Evolutionary conservation across 2,888 invertebrate genomes (phyloP).

Genomic region (Himalopsyche japonica): DNA sequence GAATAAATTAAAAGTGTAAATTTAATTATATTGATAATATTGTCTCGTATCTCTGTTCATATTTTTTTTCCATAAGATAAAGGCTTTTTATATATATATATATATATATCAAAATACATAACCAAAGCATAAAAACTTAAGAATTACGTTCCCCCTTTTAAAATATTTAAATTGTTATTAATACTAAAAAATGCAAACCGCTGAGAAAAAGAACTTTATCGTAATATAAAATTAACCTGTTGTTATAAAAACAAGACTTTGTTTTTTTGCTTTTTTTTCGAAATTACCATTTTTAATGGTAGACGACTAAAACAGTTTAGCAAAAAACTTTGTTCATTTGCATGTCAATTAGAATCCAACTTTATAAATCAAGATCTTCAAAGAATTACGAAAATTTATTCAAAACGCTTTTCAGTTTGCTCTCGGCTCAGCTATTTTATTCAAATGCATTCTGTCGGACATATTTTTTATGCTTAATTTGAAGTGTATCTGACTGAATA

Average conservation of each 20-base stretch:
- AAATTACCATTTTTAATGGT: not conserved
- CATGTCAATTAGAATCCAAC: constrained; percentile 1
- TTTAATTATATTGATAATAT: too few species aligned
- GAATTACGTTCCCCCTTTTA: too few species aligned
- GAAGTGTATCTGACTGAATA: not conserved
- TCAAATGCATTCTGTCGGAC: not conserved
- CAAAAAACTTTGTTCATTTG: not conserved
- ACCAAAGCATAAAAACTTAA: too few species aligned
- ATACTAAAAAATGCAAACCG: too few species aligned
- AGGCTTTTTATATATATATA: too few species aligned
- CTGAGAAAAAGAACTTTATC: not conserved
- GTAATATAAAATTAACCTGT: not conserved
- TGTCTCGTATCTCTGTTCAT: too few species aligned
- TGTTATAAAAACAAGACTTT: not conserved
- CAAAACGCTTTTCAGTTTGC: not conserved
- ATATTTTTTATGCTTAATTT: not conserved
- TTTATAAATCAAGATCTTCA: not conserved
- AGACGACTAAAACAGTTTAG: not conserved
- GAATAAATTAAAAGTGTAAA: too few species aligned
- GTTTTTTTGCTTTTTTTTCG: not conserved
- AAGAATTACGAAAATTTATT: not conserved
- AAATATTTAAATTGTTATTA: too few species aligned
- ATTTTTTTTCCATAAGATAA: too few species aligned
- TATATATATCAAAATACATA: too few species aligned
- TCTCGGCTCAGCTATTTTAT: not conserved